Evolutionary conservation across 2,888 invertebrate species (phyloP), one percentile per base, ranked within the genome.

Genomic region (Crocallis elinguaria): DNA sequence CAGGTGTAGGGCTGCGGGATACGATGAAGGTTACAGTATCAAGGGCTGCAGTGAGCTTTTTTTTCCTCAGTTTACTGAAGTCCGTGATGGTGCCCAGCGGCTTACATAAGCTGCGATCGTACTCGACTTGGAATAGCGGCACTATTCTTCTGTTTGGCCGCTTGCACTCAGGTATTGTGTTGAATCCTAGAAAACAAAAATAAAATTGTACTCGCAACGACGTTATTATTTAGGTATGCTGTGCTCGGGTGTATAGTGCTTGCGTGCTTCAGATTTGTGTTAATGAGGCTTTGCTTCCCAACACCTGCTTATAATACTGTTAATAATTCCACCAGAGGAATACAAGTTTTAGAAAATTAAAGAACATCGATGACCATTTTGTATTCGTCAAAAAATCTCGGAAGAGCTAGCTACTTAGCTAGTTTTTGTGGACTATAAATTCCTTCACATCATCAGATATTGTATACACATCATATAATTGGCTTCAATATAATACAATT

Each of bases 71-170:
- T 70, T 79, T 85, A 54, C 67, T 75, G 75, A 88, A 86, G 77
- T 89, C 81, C 45, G 75, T 58, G 45, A 90, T 62, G 0, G 89
- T 88, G 27, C 90, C 90, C 62, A 90, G 71, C 21, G 90, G 90
- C 69, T 69, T 88, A 83, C 90, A 90, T 6, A 89, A 73, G 56
- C 75, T 88, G 60, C 87, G 77, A 77, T 91, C 90, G 70, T 91
- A 91, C 49, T 77, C 79, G 54, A 91, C 90, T 84, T 90, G 90
- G 69, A 91, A 91, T 56, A 91, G 74, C 51, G 90, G 91, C 71
- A 86, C 77, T 59, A 87, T 75, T 71, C 38, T 43, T 12, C 76
- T 76, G 73, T 77, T 66, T 64, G 66, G 69, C 64, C 71, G 69
- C 66, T 56, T 43, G 65, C 69, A 70, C 56, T 73, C 75, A 68